Evolutionary conservation across 2,797 vertebrate species (phyloP).

Genomic region (Crenichthys baileyi): DNA sequence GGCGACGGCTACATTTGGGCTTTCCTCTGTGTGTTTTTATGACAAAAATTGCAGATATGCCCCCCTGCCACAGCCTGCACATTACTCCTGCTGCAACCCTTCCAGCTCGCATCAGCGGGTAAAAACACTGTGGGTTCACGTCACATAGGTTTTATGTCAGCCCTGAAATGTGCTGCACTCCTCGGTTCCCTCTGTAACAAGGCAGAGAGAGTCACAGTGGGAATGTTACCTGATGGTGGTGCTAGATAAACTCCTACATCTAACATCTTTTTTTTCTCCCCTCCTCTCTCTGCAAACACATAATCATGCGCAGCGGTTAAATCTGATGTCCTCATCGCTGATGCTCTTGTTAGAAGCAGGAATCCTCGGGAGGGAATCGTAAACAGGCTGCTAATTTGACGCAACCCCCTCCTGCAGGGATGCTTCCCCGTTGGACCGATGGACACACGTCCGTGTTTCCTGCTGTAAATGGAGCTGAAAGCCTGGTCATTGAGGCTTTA

Average conservation of each 20-base stretch:
- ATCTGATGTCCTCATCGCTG: constrained; percentile 4
- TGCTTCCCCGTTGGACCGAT: constrained; percentile 5
- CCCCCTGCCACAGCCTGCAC: background rate
- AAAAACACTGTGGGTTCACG: constrained; percentile 7
- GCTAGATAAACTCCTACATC: constrained; percentile 8
- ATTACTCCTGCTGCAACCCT: background rate
- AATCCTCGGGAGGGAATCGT: constrained; percentile 5
- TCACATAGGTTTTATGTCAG: constrained; percentile 23
- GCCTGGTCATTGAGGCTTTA: constrained; percentile 31
- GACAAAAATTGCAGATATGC: constrained; percentile 6
- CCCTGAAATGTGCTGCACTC: constrained; percentile 7
- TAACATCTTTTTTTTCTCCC: background rate
- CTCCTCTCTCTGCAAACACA: constrained; percentile 16
- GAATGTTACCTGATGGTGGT: constrained; percentile 21
- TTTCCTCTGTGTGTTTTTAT: constrained; percentile 7
- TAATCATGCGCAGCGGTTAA: background rate
- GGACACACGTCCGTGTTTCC: constrained; percentile 27
- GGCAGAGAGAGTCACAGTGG: constrained; percentile 10
- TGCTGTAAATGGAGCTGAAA: constrained; percentile 43
- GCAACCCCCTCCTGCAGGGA: background rate
- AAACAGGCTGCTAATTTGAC: constrained; percentile 11
- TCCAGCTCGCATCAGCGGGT: constrained; percentile 1
- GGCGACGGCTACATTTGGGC: constrained; percentile 18
- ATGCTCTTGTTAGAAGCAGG: constrained; percentile 32
- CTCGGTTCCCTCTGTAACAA: constrained; percentile 7